Evolutionary conservation across 2,113 vertebrate species (phyloP).

Genomic region (Salvelinus namaycush): DNA sequence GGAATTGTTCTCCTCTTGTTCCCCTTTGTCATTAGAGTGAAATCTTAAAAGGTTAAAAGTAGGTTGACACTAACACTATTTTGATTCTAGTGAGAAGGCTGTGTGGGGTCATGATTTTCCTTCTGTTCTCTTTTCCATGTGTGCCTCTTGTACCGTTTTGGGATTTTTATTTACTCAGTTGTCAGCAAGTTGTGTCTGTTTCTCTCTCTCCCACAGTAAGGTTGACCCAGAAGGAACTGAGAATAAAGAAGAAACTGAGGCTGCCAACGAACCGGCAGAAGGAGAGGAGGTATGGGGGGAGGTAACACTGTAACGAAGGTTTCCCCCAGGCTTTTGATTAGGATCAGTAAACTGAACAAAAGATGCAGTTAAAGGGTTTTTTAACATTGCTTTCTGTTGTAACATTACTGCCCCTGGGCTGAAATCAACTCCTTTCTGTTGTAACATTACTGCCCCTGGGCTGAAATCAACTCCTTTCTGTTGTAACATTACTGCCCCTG

Average conservation of each 20-base stretch:
- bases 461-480: not conserved
- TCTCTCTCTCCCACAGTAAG: constrained; percentile 55
- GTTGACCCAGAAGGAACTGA: constrained; percentile 58
- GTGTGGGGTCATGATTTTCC: constrained; percentile 9
- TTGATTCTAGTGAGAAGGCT: constrained; percentile 16
- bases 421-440: not conserved
- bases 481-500: no score
- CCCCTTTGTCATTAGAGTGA: constrained; percentile 34
- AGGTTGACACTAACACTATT: not conserved
- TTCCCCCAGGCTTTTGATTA: no score
- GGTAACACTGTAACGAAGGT: no score
- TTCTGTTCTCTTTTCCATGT: constrained; percentile 32
- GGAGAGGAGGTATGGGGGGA: constrained; percentile 23
- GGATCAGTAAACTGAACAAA: not conserved
- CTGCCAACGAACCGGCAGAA: constrained; percentile 50
- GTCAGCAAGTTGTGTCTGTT: not conserved
- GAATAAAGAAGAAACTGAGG: constrained; percentile 59
- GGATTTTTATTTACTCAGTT: not conserved
- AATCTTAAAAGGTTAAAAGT: constrained; percentile 14
- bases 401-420: not conserved
- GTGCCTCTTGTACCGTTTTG: not conserved
- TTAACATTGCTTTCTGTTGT: constrained; percentile 3
- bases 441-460: not conserved
- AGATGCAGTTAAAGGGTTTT: constrained; percentile 5
- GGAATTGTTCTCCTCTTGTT: constrained; percentile 40